Conservation (phyloP, 2,888 invertebrate genomes). For the Troglohyphantes excavatus region DNA sequence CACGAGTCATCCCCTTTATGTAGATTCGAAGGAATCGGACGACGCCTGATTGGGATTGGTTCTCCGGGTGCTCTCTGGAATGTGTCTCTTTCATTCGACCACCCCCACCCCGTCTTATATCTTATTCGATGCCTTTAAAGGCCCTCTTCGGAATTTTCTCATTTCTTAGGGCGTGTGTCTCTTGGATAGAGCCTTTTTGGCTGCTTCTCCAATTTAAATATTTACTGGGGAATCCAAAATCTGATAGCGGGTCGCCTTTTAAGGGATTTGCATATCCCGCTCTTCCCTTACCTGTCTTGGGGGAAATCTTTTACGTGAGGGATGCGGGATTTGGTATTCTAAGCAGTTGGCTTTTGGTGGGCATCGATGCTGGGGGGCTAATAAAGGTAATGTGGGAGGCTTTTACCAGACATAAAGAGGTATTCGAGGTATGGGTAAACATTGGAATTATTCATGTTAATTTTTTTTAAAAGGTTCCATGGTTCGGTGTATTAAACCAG, state of each 20-base stretch:
- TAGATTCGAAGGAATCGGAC: slow-evolving; percentile 74
- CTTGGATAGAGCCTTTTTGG: slow-evolving; percentile 35
- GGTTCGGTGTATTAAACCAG: too few relatives aligned
- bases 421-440: background rate
- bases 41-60: slow-evolving; percentile 76
- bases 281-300: slow-evolving; percentile 65
- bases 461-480: too few relatives aligned
- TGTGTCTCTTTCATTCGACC: slow-evolving; percentile 65
- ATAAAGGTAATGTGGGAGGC: slow-evolving; percentile 15
- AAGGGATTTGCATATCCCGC: slow-evolving; percentile 71
- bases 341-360: slow-evolving; percentile 11
- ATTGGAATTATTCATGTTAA: background rate
- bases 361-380: slow-evolving; percentile 33
- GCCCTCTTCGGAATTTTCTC: slow-evolving; percentile 62
- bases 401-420: background rate
- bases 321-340: slow-evolving; percentile 51
- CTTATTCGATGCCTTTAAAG: slow-evolving; percentile 59
- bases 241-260: slow-evolving; percentile 60
- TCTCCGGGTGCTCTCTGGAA: slow-evolving; percentile 22
- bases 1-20: slow-evolving; percentile 78
- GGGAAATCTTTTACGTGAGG: slow-evolving; percentile 65
- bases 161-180: slow-evolving; percentile 57
- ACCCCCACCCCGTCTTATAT: slow-evolving; percentile 54
- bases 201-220: slow-evolving; percentile 71
- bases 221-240: slow-evolving; percentile 68